Percentiles rank a stretch among this genome's conserved stretches.
Evolutionary conservation across 2,888 invertebrate species (phyloP).

Genomic region (Drosophila pullipes): DNA sequence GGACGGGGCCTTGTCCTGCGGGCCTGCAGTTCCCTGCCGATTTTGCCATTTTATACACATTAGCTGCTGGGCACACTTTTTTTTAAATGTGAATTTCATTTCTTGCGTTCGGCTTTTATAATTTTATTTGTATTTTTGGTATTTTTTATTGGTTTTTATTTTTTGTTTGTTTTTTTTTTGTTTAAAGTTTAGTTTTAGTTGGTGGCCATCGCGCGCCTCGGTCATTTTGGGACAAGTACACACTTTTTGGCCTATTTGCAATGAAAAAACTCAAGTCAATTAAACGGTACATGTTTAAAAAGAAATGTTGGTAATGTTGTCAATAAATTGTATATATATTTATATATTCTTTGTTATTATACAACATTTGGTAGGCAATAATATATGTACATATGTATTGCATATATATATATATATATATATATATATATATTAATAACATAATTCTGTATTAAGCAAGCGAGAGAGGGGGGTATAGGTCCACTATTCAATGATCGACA

Average conservation of each 20-base stretch:
- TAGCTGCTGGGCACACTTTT: constrained; percentile 57
- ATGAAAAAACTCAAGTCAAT: constrained; percentile 86
- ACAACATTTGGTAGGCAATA: constrained; percentile 56
- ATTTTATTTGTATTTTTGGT: constrained; percentile 44
- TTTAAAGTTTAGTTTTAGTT: constrained; percentile 83
- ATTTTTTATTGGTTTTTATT: constrained; percentile 49
- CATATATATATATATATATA: constrained; percentile 36
- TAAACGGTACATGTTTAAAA: constrained; percentile 77
- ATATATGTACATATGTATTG: constrained; percentile 20
- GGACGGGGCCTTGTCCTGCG: constrained; percentile 41
- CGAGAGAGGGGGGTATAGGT: constrained; percentile 24
- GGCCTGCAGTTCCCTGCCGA: constrained; percentile 50
- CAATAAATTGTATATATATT: constrained; percentile 70
- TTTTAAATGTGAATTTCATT: constrained; percentile 62
- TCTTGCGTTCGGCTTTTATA: constrained; percentile 64
- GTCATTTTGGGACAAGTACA: constrained; percentile 86
- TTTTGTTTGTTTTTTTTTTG: constrained; percentile 60
- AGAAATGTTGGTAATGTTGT: constrained; percentile 61
- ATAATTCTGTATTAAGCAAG: constrained; percentile 61
- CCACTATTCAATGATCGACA: constrained; percentile 41
- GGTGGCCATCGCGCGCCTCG: constrained; percentile 86
- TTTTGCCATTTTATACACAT: constrained; percentile 46
- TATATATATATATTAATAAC: constrained; percentile 29
- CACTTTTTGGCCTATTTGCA: constrained; percentile 86
- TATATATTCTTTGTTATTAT: constrained; percentile 55